phyloP scores from a whole-genome alignment of 2,113 vertebrate species.

The Alaudala cheleensis region DNA sequence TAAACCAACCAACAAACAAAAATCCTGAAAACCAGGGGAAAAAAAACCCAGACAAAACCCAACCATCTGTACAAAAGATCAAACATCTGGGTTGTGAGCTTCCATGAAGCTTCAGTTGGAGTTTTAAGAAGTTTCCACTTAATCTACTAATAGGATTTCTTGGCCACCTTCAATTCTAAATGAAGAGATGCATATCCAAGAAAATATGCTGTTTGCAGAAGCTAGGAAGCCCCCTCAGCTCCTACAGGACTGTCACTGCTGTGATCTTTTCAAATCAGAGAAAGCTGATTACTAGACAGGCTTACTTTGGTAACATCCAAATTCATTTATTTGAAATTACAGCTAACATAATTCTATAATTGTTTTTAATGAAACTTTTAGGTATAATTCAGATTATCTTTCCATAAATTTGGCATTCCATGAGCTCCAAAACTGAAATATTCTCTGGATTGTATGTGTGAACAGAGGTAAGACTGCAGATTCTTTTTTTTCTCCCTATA shows the following conservation, averaged over 20 bases:
- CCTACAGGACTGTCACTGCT: neutral
- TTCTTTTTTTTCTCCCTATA: neutral
- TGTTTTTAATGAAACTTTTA: neutral
- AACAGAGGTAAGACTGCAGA: neutral
- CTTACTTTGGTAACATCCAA: neutral
- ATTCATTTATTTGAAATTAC: neutral
- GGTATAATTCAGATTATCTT: neutral
- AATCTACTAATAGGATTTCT: neutral
- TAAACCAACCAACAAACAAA: neutral
- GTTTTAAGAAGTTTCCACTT: neutral
- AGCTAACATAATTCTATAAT: neutral
- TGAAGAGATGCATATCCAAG: neutral
- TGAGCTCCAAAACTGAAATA: neutral
- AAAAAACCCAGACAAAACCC: neutral
- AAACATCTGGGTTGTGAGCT: neutral
- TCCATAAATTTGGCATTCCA: neutral
- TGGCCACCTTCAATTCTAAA: neutral
- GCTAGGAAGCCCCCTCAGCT: neutral
- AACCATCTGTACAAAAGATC: neutral
- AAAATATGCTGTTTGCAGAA: neutral
- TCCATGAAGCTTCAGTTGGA: neutral
- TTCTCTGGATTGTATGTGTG: neutral
- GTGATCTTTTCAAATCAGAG: neutral
- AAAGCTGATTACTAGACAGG: neutral
- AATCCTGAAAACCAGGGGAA: rapidly evolving